Conservation (phyloP, 2,797 vertebrate genomes). For the Pseudocheirus occidentalis region DNA sequence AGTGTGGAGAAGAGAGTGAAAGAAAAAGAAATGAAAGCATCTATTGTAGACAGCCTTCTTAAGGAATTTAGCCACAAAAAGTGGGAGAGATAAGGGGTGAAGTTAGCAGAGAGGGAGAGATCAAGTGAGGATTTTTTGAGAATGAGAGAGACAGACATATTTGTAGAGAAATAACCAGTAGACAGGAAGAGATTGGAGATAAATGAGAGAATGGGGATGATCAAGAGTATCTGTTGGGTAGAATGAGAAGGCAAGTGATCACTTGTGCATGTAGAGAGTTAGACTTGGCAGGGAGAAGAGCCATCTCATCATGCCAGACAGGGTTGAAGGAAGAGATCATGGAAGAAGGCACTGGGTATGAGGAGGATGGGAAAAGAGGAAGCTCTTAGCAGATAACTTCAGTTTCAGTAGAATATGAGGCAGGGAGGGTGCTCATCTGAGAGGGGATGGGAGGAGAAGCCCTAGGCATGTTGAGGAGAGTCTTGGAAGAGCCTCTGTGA, state of each 20-base stretch:
- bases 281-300: not conserved
- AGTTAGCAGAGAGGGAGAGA: not conserved
- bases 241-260: not conserved
- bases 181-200: not conserved
- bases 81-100: not conserved
- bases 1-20: not conserved
- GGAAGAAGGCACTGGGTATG: no score
- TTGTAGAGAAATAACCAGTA: not conserved
- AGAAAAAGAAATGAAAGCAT: not conserved
- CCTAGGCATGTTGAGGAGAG: no score
- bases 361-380: no score
- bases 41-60: not conserved
- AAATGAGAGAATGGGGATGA: not conserved
- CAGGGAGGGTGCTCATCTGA: no score
- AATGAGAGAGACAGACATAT: not conserved
- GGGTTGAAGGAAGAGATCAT: no score
- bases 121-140: not conserved
- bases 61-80: not conserved
- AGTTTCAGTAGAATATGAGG: no score
- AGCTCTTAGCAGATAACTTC: no score
- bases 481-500: no score
- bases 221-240: not conserved
- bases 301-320: not conserved
- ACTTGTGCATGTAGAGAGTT: not conserved
- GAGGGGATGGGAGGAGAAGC: no score